A percentile compares a stretch with the other conserved stretches of the same genome.
Evolutionary conservation across 2,888 invertebrate species (phyloP).

Genomic region (Carpatolechia fugitivella): DNA sequence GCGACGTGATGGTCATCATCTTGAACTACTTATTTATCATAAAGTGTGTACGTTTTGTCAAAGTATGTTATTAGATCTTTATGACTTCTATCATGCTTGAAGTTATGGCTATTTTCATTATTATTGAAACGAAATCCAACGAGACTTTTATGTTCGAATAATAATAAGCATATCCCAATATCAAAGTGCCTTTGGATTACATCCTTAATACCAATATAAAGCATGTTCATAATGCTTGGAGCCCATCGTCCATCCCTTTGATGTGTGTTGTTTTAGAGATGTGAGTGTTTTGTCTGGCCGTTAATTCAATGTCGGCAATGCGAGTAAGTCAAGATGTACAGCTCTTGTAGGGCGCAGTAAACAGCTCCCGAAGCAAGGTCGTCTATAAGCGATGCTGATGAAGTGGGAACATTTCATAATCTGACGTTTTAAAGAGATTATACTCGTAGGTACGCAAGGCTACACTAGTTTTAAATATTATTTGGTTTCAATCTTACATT

Average conservation of each 20-base stretch:
- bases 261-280: slow-evolving; percentile 23
- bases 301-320: slow-evolving; percentile 25
- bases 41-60: too few species aligned
- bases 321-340: background rate
- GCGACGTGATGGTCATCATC: too few species aligned
- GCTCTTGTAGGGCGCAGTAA: slow-evolving; percentile 5
- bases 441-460: background rate
- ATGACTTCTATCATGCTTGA: too few species aligned
- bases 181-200: slow-evolving; percentile 1
- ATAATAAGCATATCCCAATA: background rate
- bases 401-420: slow-evolving; percentile 10
- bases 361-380: slow-evolving; percentile 6
- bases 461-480: too few species aligned
- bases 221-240: background rate
- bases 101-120: too few species aligned
- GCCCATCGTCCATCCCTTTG: slow-evolving; percentile 24
- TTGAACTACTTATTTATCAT: too few species aligned
- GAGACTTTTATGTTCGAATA: background rate
- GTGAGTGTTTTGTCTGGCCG: slow-evolving; percentile 11
- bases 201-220: background rate
- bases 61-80: too few species aligned
- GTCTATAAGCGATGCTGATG: slow-evolving; percentile 4
- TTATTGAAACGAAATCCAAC: background rate
- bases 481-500: too few species aligned
- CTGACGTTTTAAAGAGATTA: background rate